A percentile compares a stretch with the other conserved stretches of the same genome.
Evolutionary conservation across 2,113 vertebrate genomes (phyloP).

Genomic region (Bathybates hornii): DNA sequence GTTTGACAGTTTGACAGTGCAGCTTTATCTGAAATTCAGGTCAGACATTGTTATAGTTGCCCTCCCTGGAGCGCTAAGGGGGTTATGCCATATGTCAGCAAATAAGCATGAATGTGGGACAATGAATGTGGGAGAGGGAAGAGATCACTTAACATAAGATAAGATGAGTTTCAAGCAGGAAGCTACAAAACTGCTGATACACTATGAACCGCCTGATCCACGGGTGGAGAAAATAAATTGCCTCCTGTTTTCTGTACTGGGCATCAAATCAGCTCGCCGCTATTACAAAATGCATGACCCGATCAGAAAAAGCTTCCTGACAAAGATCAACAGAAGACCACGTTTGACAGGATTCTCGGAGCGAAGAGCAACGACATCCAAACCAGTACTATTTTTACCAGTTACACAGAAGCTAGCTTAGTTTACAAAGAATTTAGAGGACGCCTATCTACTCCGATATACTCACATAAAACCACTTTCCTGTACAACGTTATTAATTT

Average conservation of each 20-base stretch:
- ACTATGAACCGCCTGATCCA: neutral
- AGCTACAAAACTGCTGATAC: neutral
- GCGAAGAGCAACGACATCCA: neutral
- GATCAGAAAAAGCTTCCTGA: neutral
- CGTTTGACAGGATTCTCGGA: constrained; percentile 3
- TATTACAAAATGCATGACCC: neutral
- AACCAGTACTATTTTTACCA: neutral
- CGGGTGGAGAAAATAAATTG: neutral
- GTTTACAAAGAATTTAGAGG: neutral
- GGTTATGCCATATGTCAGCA: constrained; percentile 61
- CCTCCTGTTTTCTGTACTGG: neutral
- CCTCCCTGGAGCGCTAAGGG: constrained; percentile 30
- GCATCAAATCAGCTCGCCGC: neutral
- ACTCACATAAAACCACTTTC: neutral
- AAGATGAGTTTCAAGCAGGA: neutral
- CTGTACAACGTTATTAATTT: neutral
- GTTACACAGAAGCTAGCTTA: neutral
- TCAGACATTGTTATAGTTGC: constrained; percentile 58
- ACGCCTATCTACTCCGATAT: accelerated
- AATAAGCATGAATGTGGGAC: neutral
- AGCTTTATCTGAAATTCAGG: constrained; percentile 54
- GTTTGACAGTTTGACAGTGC: constrained; percentile 9
- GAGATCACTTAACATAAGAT: neutral
- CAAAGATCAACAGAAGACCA: neutral
- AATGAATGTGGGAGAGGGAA: neutral